Base-by-base conservation (phyloP, 2,888 invertebrate species). In the Trissolcus japonicus region DNA sequence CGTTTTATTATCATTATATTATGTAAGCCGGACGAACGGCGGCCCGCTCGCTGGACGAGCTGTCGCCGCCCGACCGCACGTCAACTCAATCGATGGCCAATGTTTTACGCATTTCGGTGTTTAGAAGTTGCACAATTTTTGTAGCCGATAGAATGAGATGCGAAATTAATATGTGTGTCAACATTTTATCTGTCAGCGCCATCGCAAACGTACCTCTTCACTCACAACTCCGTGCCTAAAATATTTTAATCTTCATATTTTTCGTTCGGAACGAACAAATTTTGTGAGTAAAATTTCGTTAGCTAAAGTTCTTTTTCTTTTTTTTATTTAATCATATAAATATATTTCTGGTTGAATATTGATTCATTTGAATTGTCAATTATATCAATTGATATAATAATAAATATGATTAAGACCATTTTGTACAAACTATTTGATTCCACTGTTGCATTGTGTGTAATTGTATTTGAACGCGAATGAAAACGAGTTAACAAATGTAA, bases 31-130 rank as follows among this genome's bases (percentile, higher is more conserved):
- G 78, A 78, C 79, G 78, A 79, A 65, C 80, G 79, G 78, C 77
- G 66, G 56, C 51, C 51, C 67, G 80, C 86, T 88, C 82, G 88
- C 88, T 87, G 88, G 87, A 68, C 88, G 87, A 88, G 87, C 73
- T 35, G 72, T 76, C 76, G 74, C 74, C 75, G 48, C 51, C 25
- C 13, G 60, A 57, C 62, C 71, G 41, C 71, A 79, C 80, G 21
- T 75, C 29, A 29, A 29, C 29, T 29, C 9, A 29, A 80, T 79
- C 79, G 21, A 79, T 61, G 48, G 57, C 59, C 55, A 60, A 69
- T 54, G 19, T 62, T 56, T 29, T 73, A 76, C 56, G 54, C 69
- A 75, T 82, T 80, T 86, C 62, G 80, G 72, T 85, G 84, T 87
- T 84, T 85, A 85, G 82, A 83, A 82, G 80, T 83, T 83, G 81